Conservation (phyloP, 2,888 invertebrate species). For the Hipparchia sbordonii region DNA sequence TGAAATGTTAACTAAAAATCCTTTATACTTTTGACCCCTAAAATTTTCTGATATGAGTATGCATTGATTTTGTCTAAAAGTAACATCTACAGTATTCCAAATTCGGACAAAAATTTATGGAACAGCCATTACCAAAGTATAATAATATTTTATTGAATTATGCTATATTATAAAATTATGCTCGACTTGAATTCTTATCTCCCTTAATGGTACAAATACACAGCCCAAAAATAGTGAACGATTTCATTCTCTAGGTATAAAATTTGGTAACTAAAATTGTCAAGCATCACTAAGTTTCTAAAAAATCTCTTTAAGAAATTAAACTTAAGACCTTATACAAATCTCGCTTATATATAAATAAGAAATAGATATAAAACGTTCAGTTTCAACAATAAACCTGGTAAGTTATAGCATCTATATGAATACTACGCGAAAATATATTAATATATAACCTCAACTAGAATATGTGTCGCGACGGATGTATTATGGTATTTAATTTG, state of each 20-base stretch:
- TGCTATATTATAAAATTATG: neutral
- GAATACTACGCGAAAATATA: too few species aligned
- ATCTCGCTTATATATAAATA: neutral
- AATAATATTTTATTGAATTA: neutral
- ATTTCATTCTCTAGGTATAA: neutral
- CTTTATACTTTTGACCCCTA: neutral
- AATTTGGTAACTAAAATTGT: slow-evolving; percentile 27
- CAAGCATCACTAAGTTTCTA: slow-evolving; percentile 11
- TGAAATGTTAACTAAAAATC: neutral
- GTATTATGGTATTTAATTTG: too few species aligned
- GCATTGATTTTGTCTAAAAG: neutral
- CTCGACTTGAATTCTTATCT: slow-evolving; percentile 9
- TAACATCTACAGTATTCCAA: neutral
- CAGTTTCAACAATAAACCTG: neutral
- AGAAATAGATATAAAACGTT: neutral
- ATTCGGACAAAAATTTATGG: slow-evolving; percentile 6
- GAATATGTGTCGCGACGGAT: too few species aligned
- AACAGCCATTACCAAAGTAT: neutral
- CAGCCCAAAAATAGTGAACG: slow-evolving; percentile 27
- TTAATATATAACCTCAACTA: too few species aligned
- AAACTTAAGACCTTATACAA: slow-evolving; percentile 4
- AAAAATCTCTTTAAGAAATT: slow-evolving; percentile 6
- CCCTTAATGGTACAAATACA: slow-evolving; percentile 16
- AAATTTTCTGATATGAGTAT: neutral
- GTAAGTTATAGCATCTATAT: neutral